A percentile compares a stretch with the other conserved stretches of the same genome.
Conservation (phyloP, 2,888 invertebrate genomes). For the Drosophila tanythrix region DNA sequence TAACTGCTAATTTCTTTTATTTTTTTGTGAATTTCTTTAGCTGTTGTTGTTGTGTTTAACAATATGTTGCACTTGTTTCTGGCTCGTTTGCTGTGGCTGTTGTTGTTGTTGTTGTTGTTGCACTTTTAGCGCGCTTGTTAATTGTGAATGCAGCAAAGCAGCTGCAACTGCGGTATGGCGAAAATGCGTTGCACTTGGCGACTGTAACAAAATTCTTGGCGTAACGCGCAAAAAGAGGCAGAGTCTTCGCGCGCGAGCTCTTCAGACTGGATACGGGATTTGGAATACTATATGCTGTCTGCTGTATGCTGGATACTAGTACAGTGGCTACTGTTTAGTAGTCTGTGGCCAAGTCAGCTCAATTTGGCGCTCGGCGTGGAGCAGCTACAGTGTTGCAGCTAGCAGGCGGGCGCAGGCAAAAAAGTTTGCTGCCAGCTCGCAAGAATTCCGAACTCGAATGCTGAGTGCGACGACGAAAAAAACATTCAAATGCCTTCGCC, state of each 20-base stretch:
- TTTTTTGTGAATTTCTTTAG: conserved; percentile 9
- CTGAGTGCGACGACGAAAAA: conserved; percentile 83
- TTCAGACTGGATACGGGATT: conserved; percentile 37
- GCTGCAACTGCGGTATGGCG: conserved; percentile 73
- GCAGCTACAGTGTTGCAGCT: conserved; percentile 25
- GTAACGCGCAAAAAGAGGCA: conserved; percentile 49
- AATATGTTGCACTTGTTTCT: conserved; percentile 28
- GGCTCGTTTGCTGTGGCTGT: not conserved
- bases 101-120: conserved; percentile 37
- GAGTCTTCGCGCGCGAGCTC: conserved; percentile 48
- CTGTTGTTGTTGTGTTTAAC: conserved; percentile 19
- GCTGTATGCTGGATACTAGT: conserved; percentile 26
- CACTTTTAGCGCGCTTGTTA: conserved; percentile 59
- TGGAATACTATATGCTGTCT: conserved; percentile 24
- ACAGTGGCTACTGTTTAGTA: conserved; percentile 36
- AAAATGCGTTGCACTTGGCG: conserved; percentile 76
- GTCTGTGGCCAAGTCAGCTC: conserved; percentile 38
- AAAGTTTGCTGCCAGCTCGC: conserved; percentile 85
- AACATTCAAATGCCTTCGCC: conserved; percentile 83
- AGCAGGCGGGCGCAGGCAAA: conserved; percentile 60
- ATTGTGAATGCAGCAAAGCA: conserved; percentile 68
- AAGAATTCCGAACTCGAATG: conserved; percentile 85
- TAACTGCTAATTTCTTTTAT: not conserved
- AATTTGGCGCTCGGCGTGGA: conserved; percentile 49
- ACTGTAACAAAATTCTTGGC: conserved; percentile 73